Conservation (phyloP, 2,113 vertebrate species). For the Dolichotis patagonum region DNA sequence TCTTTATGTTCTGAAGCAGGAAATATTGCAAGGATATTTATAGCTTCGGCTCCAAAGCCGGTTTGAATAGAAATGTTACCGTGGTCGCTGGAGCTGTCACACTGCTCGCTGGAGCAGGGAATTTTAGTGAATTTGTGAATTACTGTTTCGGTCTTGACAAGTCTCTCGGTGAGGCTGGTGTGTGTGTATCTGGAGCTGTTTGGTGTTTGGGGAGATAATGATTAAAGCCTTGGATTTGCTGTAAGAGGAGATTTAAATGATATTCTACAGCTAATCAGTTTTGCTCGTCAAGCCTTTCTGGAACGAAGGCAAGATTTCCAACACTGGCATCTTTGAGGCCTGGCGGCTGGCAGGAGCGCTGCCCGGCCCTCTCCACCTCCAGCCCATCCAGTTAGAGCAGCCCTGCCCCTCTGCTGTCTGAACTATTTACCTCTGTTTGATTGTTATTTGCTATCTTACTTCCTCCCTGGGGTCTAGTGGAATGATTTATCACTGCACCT, state of each 20-base stretch:
- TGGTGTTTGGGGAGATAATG: conserved; percentile 83
- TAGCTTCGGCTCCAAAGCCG: conserved; percentile 88
- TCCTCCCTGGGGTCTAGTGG: background rate
- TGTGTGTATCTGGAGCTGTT: conserved; percentile 83
- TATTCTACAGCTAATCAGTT: conserved; percentile 68
- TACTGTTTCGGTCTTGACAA: conserved; percentile 88
- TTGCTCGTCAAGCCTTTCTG: background rate
- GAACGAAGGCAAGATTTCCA: conserved; percentile 36
- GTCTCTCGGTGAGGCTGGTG: conserved; percentile 84
- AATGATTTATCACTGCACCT: background rate
- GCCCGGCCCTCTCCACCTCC: too few relatives aligned
- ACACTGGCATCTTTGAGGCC: background rate
- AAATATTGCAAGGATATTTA: conserved; percentile 91
- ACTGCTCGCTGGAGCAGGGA: conserved; percentile 88
- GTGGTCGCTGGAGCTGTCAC: conserved; percentile 88
- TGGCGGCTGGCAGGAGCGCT: background rate
- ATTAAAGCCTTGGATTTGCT: conserved; percentile 83
- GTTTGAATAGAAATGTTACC: conserved; percentile 91
- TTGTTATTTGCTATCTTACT: background rate
- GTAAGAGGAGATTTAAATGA: conserved; percentile 78
- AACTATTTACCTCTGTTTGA: background rate
- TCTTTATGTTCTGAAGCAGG: conserved; percentile 91
- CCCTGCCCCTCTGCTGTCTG: background rate
- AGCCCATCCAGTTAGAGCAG: background rate
- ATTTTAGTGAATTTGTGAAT: conserved; percentile 90